Evolutionary conservation across 2,888 invertebrate genomes (phyloP).

Genomic region (Pristionchus exspectatus): DNA sequence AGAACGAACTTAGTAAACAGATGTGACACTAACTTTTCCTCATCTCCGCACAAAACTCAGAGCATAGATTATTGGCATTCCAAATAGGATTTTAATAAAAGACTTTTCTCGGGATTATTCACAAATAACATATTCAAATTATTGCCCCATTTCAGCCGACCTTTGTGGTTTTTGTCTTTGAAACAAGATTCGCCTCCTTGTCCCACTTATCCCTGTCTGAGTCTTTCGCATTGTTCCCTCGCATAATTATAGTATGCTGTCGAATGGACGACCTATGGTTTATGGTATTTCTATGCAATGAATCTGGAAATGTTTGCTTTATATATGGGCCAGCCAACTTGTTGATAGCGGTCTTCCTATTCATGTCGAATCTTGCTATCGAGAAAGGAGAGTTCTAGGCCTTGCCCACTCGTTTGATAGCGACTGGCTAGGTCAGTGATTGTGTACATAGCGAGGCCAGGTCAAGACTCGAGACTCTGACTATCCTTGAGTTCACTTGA

Average conservation of each 20-base stretch:
- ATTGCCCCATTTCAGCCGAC: background rate
- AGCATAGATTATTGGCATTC: background rate
- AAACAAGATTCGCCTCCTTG: background rate
- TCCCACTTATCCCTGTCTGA: background rate
- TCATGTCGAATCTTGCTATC: background rate
- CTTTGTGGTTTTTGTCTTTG: background rate
- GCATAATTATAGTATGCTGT: background rate
- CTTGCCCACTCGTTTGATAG: background rate
- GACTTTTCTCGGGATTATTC: background rate
- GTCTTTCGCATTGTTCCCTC: constrained; percentile 16
- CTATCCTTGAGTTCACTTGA: background rate
- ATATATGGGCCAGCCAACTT: background rate
- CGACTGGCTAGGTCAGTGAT: constrained; percentile 10
- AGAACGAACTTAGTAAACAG: constrained; percentile 26
- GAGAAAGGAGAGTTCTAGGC: background rate
- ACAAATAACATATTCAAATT: background rate
- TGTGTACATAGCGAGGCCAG: constrained; percentile 22
- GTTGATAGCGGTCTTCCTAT: constrained; percentile 31
- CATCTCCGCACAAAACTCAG: background rate
- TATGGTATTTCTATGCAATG: background rate
- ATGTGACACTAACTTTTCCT: constrained; percentile 32
- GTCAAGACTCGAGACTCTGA: constrained; percentile 13
- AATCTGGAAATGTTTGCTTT: background rate
- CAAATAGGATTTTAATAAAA: background rate
- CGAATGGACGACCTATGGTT: background rate